Percentiles rank a stretch among this genome's conserved stretches.
Conservation (phyloP, 2,113 vertebrate genomes). For the Gymnogyps californianus region DNA sequence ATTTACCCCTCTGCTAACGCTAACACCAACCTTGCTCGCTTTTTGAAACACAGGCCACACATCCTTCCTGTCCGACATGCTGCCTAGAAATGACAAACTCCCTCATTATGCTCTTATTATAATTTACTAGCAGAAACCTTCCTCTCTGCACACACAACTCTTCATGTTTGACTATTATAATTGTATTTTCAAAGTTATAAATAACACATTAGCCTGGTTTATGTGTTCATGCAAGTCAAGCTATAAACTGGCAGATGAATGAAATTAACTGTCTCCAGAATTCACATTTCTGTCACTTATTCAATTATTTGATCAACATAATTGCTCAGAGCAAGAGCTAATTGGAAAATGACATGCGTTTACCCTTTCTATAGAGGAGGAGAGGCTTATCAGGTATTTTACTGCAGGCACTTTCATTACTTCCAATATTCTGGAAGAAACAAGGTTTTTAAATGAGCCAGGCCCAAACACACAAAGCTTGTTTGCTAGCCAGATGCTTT, state of each 20-base stretch:
- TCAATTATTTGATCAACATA: slow-evolving; percentile 68
- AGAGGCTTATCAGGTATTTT: slow-evolving; percentile 32
- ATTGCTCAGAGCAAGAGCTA: slow-evolving; percentile 64
- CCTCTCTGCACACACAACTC: background rate
- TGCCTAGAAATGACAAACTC: background rate
- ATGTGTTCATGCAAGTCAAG: slow-evolving; percentile 43
- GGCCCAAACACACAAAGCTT: background rate
- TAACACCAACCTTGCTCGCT: background rate
- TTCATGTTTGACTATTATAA: slow-evolving; percentile 35
- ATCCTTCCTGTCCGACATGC: background rate
- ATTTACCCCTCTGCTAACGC: background rate
- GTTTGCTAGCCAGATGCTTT: background rate
- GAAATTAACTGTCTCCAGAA: slow-evolving; percentile 56
- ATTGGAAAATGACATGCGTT: slow-evolving; percentile 61
- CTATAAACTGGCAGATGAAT: slow-evolving; percentile 45
- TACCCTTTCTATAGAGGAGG: background rate
- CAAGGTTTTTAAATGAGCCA: background rate
- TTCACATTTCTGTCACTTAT: slow-evolving; percentile 63
- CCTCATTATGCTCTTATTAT: background rate
- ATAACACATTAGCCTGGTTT: slow-evolving; percentile 55
- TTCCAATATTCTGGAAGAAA: slow-evolving; percentile 21
- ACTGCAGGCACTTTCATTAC: slow-evolving; percentile 38
- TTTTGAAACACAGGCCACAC: background rate
- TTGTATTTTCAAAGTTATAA: slow-evolving; percentile 47
- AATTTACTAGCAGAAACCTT: slow-evolving; percentile 3